Conservation (phyloP, 2,113 vertebrate species). For the Lagopus muta region DNA sequence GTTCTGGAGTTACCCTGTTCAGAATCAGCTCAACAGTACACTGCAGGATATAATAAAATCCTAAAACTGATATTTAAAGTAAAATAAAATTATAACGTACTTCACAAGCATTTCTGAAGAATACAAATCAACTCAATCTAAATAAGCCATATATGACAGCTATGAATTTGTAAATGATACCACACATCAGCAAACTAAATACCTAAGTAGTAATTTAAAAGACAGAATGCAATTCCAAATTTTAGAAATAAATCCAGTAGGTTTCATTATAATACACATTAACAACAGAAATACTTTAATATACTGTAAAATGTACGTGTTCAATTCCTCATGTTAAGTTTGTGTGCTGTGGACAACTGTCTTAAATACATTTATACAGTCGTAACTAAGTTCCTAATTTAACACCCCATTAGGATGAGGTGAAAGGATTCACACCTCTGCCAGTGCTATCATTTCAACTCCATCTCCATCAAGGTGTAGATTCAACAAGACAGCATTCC, state of each 20-base stretch:
- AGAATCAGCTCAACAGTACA: background rate
- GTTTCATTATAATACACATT: conserved; percentile 52
- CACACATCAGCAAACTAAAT: conserved; percentile 59
- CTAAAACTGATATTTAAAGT: conserved; percentile 25
- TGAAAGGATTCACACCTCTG: conserved; percentile 44
- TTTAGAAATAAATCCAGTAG: conserved; percentile 43
- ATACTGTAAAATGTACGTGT: conserved; percentile 56
- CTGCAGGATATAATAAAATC: background rate
- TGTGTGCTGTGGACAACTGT: conserved; percentile 25
- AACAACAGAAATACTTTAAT: conserved; percentile 71
- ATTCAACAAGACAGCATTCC: background rate
- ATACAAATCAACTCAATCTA: conserved; percentile 31
- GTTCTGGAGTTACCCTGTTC: background rate
- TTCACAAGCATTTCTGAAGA: conserved; percentile 34
- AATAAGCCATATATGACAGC: background rate
- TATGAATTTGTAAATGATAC: conserved; percentile 57
- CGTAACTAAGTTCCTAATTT: conserved; percentile 67
- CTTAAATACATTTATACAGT: conserved; percentile 54
- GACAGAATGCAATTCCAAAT: conserved; percentile 43
- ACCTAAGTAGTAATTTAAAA: conserved; percentile 55
- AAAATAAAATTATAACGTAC: conserved; percentile 15
- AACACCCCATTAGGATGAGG: conserved; percentile 58
- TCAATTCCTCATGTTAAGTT: conserved; percentile 65
- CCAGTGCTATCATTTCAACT: conserved; percentile 44
- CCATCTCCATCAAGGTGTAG: conserved; percentile 12